Base-by-base conservation (phyloP, 2,888 invertebrate genomes). In the Plagodis pulveraria region DNA sequence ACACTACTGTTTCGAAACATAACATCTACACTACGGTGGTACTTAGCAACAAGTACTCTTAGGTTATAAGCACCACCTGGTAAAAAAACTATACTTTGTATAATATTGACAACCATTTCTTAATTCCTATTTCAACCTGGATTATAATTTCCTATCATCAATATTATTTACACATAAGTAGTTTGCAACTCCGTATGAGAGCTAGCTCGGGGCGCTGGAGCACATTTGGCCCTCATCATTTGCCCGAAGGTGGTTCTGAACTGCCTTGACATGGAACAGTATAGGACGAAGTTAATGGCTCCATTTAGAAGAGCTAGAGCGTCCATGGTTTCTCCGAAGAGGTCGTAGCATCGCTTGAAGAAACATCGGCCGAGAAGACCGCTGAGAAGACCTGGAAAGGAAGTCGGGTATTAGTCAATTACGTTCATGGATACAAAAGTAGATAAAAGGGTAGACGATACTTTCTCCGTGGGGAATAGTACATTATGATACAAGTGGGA, bases 191-290 rank as follows among this genome's bases (percentile, higher is more conserved):
- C 95, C 0, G 95, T 95, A 22, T 94, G 93, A 0, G 94, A 93
- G 41, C 69, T 78, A 0, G 93, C 93, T 0, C 94, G 80, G 0
- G 93, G 92, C 0, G 85, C 72, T 0, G 81, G 70, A 48, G 94
- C 89, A 69, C 95, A 94, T 56, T 91, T 93, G 10, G 94, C 95
- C 69, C 94, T 91, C 80, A 97, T 96, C 67, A 97, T 91, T 72
- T 95, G 94, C 0, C 95, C 94, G 78, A 96, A 97, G 2, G 96
- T 96, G 32, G 95, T 95, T 22, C 99, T 94, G 87, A 99, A 99
- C 93, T 98, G 98, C 59, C 97, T 94, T 58, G 98, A 98, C 98
- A 99, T 99, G 56, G 97, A 94, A 78, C 98, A 98, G 85, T 98
- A 99, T 2, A 99, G 94, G 34, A 98, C 96, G 83, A 99, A 99